Conservation (phyloP, 2,113 vertebrate genomes). For the Platichthys stellatus region DNA sequence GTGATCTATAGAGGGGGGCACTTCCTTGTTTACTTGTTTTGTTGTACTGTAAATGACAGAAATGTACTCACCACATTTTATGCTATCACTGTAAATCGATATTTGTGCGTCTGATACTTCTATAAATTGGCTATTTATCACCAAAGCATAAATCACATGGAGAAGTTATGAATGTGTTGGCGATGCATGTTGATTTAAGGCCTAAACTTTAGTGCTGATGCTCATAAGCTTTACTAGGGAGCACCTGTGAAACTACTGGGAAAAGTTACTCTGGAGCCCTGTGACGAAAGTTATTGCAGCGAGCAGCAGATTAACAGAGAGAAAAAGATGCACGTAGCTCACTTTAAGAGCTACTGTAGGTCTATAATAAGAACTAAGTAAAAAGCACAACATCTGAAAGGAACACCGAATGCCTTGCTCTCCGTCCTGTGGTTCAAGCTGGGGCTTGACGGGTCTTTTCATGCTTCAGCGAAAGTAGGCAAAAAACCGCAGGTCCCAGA, state of each 20-base stretch:
- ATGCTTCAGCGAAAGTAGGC: slow-evolving; percentile 73
- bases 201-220: background rate
- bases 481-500: slow-evolving; percentile 63
- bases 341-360: slow-evolving; percentile 10
- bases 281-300: background rate
- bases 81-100: background rate
- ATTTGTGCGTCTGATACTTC: too few species aligned
- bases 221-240: background rate
- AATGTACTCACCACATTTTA: background rate
- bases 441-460: slow-evolving; percentile 66
- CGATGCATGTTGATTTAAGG: too few species aligned
- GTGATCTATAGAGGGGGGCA: background rate
- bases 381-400: slow-evolving; percentile 39
- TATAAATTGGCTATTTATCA: too few species aligned
- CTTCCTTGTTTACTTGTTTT: background rate
- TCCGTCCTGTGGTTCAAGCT: slow-evolving; percentile 57
- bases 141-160: too few species aligned
- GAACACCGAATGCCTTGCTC: slow-evolving; percentile 29
- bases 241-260: background rate
- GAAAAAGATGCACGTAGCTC: slow-evolving; percentile 5
- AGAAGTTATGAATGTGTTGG: too few species aligned
- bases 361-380: slow-evolving; percentile 50
- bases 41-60: background rate
- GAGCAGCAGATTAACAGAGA: background rate
- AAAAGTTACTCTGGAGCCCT: background rate